Evolutionary conservation across 2,113 vertebrate genomes (phyloP).

Genomic region (Sigmodon hispidus): DNA sequence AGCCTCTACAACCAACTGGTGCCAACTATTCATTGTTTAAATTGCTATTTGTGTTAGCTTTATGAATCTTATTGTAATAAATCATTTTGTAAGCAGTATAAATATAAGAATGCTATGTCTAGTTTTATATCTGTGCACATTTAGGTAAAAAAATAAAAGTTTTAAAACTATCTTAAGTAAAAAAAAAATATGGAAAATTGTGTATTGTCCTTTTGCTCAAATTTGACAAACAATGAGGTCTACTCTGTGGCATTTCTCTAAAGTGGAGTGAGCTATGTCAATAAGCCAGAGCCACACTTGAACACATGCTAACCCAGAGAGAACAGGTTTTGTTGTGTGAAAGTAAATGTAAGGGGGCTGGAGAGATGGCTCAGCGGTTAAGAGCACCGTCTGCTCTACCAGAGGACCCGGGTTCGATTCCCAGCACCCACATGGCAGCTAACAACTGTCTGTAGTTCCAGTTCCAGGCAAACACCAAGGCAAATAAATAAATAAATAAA

Average conservation of each 20-base stretch:
- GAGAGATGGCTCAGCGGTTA: no score
- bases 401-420: no score
- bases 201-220: conserved; percentile 43
- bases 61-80: not conserved
- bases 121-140: not conserved
- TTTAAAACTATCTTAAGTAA: conserved; percentile 26
- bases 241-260: not conserved
- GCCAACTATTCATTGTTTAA: not conserved
- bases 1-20: not conserved
- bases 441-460: no score
- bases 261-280: not conserved
- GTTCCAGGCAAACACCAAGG: no score
- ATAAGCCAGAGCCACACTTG: not conserved
- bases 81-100: not conserved
- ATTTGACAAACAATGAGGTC: conserved; percentile 10
- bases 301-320: not conserved
- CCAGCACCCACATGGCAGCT: no score
- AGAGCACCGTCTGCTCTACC: no score
- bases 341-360: no score
- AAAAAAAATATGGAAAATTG: not conserved
- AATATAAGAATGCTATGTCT: not conserved
- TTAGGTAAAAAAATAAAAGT: not conserved
- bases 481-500: no score
- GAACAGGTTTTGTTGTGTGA: not conserved
- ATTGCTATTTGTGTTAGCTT: not conserved